Base-by-base conservation (phyloP, 1,140 invertebrate species). In the Popillia japonica region DNA sequence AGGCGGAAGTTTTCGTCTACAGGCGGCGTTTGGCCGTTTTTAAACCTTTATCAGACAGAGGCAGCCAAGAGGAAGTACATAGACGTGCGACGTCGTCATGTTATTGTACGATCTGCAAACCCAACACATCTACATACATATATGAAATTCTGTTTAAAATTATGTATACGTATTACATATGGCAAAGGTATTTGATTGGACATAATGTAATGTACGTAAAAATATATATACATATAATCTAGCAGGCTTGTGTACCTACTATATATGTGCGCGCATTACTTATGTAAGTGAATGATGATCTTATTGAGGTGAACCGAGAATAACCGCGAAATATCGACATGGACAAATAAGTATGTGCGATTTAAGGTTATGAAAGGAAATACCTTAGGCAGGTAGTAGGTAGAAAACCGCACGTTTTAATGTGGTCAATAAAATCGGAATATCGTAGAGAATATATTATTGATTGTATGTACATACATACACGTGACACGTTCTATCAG, bases 1-100 rank as follows among this genome's bases (percentile, higher is more conserved):
- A 68, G 61, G 61, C 61, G 61, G 61, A 68, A 68, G 61, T 68
- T 68, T 68, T 68, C 22, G 61, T 68, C 61, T 68, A 68, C 20
- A 34, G 61, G 27, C 61, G 61, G 61, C 61, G 61, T 68, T 68
- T 68, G 61, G 61, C 61, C 61, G 61, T 68, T 68, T 68, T 68
- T 68, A 68, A 68, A 68, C 61, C 61, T 22, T 68, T 68, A 68
- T 68, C 61, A 68, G 61, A 68, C 61, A 68, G 61, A 68, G 61
- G 61, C 61, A 68, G 61, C 17, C 61, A 68, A 68, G 61, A 68
- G 61, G 61, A 68, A 68, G 22, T 34, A 23, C 20, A 68, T 68
- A 34, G 27, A 68, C 61, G 61, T 68, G 61, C 61, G 20, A 23
- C 61, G 61, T 68, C 61, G 61, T 55, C 48, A 17, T 68, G 61